phyloP scores from a whole-genome alignment of 2,888 invertebrate genomes.

The Drosophila mettleri region DNA sequence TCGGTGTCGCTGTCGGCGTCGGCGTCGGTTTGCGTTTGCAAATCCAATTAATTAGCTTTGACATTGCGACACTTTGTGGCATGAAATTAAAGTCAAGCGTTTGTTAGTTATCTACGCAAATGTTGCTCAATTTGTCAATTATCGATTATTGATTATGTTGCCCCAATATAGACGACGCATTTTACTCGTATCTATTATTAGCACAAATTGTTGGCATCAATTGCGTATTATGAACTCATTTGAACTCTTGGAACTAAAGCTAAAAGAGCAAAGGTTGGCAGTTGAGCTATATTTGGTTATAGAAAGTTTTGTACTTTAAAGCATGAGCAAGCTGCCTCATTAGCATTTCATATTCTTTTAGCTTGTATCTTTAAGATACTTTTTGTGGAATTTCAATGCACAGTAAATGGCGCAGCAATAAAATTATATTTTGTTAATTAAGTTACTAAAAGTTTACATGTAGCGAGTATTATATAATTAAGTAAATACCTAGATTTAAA shows the following conservation, averaged over 20 bases:
- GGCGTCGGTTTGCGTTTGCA: constrained; percentile 27
- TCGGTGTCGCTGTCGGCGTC: constrained; percentile 7
- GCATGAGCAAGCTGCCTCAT: not conserved
- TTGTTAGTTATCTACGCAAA: constrained; percentile 25
- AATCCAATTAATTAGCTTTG: constrained; percentile 70
- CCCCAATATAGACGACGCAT: constrained; percentile 26
- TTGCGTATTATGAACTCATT: constrained; percentile 25
- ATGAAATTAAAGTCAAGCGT: constrained; percentile 58
- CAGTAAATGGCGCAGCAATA: too few species aligned
- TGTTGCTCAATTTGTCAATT: constrained; percentile 62
- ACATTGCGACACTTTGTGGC: constrained; percentile 58
- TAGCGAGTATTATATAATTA: too few species aligned
- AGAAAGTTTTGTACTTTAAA: not conserved
- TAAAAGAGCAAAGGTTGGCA: constrained; percentile 18
- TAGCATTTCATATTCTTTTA: not conserved
- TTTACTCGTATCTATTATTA: constrained; percentile 52
- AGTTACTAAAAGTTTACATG: too few species aligned
- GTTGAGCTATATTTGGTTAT: not conserved
- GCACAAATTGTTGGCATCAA: constrained; percentile 19
- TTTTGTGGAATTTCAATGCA: too few species aligned
- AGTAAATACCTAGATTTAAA: too few species aligned
- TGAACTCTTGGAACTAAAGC: not conserved
- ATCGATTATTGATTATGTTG: constrained; percentile 71
- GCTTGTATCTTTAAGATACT: constrained; percentile 1
- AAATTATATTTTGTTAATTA: too few species aligned